Evolutionary conservation across 1,140 invertebrate species (phyloP), one percentile per base, ranked within the genome.

Genomic region (Lerema accius): DNA sequence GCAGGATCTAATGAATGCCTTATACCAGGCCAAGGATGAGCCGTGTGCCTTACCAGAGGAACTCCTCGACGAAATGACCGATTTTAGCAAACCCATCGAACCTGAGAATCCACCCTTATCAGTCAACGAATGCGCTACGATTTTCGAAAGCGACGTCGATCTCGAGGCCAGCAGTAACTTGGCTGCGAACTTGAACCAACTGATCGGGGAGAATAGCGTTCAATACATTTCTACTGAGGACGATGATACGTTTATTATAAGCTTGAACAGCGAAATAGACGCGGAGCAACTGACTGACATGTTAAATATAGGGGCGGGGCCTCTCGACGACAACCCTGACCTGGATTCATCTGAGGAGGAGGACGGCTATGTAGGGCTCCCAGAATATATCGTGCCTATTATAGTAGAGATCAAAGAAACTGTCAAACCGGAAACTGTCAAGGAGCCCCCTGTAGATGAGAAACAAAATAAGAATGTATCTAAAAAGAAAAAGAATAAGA

Each of bases 161-260:
- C 80, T 90, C 26, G 88, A 90, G 67, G 78, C 81, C 0, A 90
- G 88, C 61, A 82, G 79, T 0, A 86, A 87, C 68, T 74, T 90
- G 63, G 86, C 90, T 0, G 84, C 84, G 0, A 90, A 91, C 73
- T 69, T 91, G 15, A 91, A 89, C 60, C 86, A 89, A 56, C 60
- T 91, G 1, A 90, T 91, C 6, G 87, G 86, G 4, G 86, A 90
- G 42, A 90, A 91, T 56, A 85, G 62, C 56, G 86, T 91, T 6
- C 84, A 91, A 45, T 89, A 90, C 19, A 82, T 91, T 46, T 89
- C 88, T 15, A 90, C 90, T 0, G 90, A 91, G 42, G 80, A 91
- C 46, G 86, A 89, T 65, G 90, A 91, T 64, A 91, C 84, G 16
- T 91, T 90, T 65, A 87, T 91, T 17, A 91, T 91, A 49, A 87